These are phyloP conservation scores for Pachycephus smyrnensis DNA, from an alignment of 2,888 invertebrate genomes.

Conservation along the genomic window DNA sequence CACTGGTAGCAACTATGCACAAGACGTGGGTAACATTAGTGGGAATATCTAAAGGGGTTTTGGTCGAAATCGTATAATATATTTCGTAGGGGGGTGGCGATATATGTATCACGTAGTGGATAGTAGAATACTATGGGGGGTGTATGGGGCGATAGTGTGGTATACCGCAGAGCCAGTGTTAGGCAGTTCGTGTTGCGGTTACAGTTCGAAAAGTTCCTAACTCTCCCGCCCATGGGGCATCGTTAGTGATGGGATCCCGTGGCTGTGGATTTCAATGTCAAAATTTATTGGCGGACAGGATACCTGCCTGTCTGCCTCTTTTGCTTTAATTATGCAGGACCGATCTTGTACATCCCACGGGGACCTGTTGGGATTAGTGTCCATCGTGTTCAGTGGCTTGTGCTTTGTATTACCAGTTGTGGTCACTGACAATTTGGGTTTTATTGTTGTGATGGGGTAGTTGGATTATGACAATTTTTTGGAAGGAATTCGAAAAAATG, in stretches of 20 bases:
- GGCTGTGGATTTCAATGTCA: conserved; percentile 48
- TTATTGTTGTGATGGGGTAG: not conserved
- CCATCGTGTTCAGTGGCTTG: not conserved
- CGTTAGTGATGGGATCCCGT: conserved; percentile 41
- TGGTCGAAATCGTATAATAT: conserved; percentile 12
- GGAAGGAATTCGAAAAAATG: conserved; percentile 31
- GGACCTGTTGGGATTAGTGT: not conserved
- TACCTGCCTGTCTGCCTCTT: not conserved
- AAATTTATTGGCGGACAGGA: conserved; percentile 41
- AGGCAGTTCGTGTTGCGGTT: conserved; percentile 43
- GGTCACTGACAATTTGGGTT: not conserved
- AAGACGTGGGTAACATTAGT: not conserved
- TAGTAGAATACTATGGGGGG: conserved; percentile 1
- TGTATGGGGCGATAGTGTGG: conserved; percentile 34
- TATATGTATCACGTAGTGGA: not conserved
- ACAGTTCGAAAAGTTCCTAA: conserved; percentile 38
- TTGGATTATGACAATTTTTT: not conserved
- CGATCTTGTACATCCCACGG: not conserved
- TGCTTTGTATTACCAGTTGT: not conserved
- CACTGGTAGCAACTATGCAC: not conserved
- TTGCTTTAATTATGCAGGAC: conserved; percentile 52
- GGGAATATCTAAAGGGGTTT: not conserved
- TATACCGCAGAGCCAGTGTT: conserved; percentile 40
- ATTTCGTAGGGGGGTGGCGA: conserved; percentile 14
- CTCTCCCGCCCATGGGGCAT: conserved; percentile 16